A percentile compares a stretch with the other conserved stretches of the same genome.
Evolutionary conservation across 2,797 vertebrate species (phyloP).

Genomic region (Agapornis canus): DNA sequence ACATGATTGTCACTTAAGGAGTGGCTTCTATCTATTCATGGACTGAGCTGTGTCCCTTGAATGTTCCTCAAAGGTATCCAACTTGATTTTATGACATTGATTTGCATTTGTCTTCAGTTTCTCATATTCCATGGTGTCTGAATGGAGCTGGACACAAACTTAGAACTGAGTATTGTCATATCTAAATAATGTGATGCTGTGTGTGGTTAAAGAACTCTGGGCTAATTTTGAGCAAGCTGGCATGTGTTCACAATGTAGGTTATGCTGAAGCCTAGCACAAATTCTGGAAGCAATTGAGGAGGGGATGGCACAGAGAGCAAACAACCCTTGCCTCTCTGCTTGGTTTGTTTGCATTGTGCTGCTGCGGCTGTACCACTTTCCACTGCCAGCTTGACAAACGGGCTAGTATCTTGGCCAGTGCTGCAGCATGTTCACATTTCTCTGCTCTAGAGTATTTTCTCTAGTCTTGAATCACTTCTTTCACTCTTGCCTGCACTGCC

Average conservation of each 20-base stretch:
- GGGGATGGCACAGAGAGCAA: neutral
- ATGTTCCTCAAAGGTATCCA: neutral
- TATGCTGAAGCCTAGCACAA: neutral
- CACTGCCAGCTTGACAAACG: neutral
- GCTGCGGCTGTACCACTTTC: neutral
- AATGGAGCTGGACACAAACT: neutral
- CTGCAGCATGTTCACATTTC: neutral
- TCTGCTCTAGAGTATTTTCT: neutral
- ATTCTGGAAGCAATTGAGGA: neutral
- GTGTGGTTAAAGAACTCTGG: neutral
- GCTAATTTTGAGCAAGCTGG: neutral
- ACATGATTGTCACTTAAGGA: neutral
- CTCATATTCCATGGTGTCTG: neutral
- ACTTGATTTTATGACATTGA: neutral
- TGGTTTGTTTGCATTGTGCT: neutral
- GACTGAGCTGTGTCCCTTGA: neutral
- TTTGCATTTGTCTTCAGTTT: neutral
- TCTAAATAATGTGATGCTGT: neutral
- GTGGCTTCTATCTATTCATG: neutral
- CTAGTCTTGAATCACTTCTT: neutral
- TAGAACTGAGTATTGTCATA: neutral
- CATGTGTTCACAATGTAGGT: rapidly evolving
- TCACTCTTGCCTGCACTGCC: neutral
- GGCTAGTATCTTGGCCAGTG: neutral
- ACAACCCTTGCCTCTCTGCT: neutral